phyloP scores from a whole-genome alignment of 1,140 invertebrate species.

The Steinernema khuongi region DNA sequence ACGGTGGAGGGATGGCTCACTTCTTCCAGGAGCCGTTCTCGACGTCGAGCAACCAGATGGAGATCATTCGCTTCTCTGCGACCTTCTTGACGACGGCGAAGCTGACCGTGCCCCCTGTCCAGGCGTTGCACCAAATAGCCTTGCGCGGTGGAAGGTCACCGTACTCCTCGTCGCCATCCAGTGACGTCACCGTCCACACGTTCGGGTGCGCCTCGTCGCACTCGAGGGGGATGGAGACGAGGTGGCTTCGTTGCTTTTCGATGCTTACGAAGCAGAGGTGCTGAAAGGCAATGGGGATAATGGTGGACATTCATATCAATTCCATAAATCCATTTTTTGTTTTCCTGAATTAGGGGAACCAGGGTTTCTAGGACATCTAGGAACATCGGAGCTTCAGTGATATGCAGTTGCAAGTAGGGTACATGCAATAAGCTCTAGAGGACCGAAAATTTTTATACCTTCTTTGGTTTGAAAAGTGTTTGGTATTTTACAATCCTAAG shows the following conservation, averaged over 20 bases:
- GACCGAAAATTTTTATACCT: too few relatives aligned
- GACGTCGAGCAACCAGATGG: neutral
- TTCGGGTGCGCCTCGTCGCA: neutral
- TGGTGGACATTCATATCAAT: neutral
- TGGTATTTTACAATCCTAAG: too few relatives aligned
- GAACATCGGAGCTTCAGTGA: too few relatives aligned
- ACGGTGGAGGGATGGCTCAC: neutral
- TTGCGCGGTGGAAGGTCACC: neutral
- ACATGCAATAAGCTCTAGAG: too few relatives aligned
- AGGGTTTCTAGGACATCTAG: too few relatives aligned
- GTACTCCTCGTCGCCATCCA: constrained; percentile 1
- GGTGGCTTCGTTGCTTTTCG: neutral
- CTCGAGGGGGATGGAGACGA: neutral
- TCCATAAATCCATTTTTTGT: neutral
- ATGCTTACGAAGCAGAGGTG: constrained; percentile 8
- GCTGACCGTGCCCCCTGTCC: neutral
- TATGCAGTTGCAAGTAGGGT: too few relatives aligned
- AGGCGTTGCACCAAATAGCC: constrained; percentile 2
- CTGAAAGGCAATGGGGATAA: too few relatives aligned
- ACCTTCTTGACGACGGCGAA: neutral
- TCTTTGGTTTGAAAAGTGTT: too few relatives aligned
- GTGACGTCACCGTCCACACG: neutral
- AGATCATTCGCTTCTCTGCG: neutral
- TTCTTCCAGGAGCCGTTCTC: neutral
- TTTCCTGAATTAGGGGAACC: too few relatives aligned